A percentile compares a stretch with the other conserved stretches of the same genome.
Evolutionary conservation across 1,140 invertebrate genomes (phyloP).

Genomic region (Solen grandis): DNA sequence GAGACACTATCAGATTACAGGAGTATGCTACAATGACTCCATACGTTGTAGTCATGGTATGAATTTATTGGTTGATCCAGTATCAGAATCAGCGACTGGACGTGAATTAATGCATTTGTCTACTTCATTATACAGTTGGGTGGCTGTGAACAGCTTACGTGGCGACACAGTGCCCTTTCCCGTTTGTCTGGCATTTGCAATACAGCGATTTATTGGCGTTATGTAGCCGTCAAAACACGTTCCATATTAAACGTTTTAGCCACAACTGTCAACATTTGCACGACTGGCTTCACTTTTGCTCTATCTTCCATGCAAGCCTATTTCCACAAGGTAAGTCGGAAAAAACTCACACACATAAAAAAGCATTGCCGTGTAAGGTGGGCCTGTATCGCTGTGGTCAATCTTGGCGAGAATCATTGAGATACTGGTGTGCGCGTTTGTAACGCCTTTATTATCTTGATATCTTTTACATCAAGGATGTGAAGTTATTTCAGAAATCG

Average conservation of each 20-base stretch:
- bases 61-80: too few species aligned
- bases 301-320: slow-evolving; percentile 71
- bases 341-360: slow-evolving; percentile 61
- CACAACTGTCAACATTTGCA: slow-evolving; percentile 83
- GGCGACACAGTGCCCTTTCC: slow-evolving; percentile 69
- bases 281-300: slow-evolving; percentile 54
- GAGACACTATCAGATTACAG: too few species aligned
- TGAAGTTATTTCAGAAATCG: slow-evolving; percentile 33
- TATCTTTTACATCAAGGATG: slow-evolving; percentile 66
- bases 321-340: slow-evolving; percentile 68
- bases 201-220: slow-evolving; percentile 94
- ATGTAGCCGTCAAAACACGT: slow-evolving; percentile 93
- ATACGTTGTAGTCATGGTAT: too few species aligned
- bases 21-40: too few species aligned
- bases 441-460: slow-evolving; percentile 72
- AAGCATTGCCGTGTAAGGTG: slow-evolving; percentile 36
- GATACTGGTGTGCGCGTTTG: slow-evolving; percentile 66
- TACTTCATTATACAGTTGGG: too few species aligned
- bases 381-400: slow-evolving; percentile 60
- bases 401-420: slow-evolving; percentile 72
- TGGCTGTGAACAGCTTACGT: slow-evolving; percentile 68
- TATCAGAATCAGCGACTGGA: too few species aligned
- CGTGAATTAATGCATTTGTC: too few species aligned
- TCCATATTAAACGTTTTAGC: slow-evolving; percentile 89
- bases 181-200: slow-evolving; percentile 87